Evolutionary conservation across 2,113 vertebrate species (phyloP), one percentile per base, ranked within the genome.

Genomic region (Anas platyrhynchos): DNA sequence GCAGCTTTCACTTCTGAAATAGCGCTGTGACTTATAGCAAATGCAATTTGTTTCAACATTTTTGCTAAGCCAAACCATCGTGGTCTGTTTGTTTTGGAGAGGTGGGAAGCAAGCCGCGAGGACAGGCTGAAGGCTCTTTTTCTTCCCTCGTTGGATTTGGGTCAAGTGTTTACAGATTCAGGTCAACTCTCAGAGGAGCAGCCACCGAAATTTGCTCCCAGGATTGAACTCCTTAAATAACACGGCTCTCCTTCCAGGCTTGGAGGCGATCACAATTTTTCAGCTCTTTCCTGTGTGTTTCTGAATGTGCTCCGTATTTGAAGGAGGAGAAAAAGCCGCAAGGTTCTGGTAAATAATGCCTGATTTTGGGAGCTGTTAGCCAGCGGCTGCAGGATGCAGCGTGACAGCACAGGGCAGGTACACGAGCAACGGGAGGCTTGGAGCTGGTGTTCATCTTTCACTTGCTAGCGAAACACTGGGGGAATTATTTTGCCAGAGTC

Each of bases 41-140:
- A 74, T 25, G 29, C 50, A 83, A 83, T 77, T 83, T 38, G 22
- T 52, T 83, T 91, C 59, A 93, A 71, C 3, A 3, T 71, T 93
- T 91, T 83, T 91, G 59, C 46, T 85, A 58, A 91, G 87, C 21
- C 55, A 50, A 91, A 87, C 50, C 46, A 48, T n/a, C 59, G 11
- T 0, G 0, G 20, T 27, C 43, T 89, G 52, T 89, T 94, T 89
- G 36, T 68, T 83, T 94, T 83, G 89, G 73, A 96, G 61, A 83
- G 52, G 13, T 15, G 43, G 46, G 29, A 32, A 78, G 34, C 50
- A 91, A 94, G 85, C 59, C 73, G 43, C 65, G 58, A 67, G 48
- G 34, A 63, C 1, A 15, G 3, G 22, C 41, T 77, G 27, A 55
- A 89, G 32, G n/a, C 22, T 77, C 55, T 91, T 86, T 72, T 77